Evolutionary conservation across 2,888 invertebrate genomes (phyloP).

Genomic region (Unio pictorum): DNA sequence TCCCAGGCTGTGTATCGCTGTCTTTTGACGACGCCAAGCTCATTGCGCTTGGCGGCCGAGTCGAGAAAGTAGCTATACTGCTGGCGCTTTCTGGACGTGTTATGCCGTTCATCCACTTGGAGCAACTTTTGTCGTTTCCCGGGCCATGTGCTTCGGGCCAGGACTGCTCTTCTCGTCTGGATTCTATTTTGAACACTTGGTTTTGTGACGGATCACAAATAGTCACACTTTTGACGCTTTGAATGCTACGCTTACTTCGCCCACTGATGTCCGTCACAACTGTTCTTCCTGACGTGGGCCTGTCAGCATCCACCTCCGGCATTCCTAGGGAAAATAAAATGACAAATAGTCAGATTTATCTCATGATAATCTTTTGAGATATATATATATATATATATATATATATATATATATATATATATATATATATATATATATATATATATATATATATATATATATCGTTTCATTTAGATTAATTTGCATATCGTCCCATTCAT

Average conservation of each 20-base stretch:
- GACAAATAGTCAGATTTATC: too few species aligned
- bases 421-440: too few species aligned
- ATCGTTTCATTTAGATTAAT: too few species aligned
- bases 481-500: too few species aligned
- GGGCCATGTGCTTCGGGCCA: conserved; percentile 15
- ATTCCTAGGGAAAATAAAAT: too few species aligned
- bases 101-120: conserved; percentile 40
- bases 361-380: too few species aligned
- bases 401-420: too few species aligned
- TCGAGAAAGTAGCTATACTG: conserved; percentile 24
- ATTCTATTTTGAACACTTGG: conserved; percentile 28
- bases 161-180: conserved; percentile 15
- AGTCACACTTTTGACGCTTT: conserved; percentile 30
- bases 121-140: conserved; percentile 25
- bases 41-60: conserved; percentile 15
- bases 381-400: too few species aligned
- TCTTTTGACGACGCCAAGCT: conserved; percentile 9
- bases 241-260: conserved; percentile 22
- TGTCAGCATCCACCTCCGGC: too few species aligned
- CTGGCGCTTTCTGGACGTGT: conserved; percentile 27
- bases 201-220: conserved; percentile 33
- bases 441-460: too few species aligned
- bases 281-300: conserved; percentile 17
- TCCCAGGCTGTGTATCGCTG: conserved; percentile 1
- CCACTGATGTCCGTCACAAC: conserved; percentile 23